phyloP scores from a whole-genome alignment of 2,113 vertebrate species.

The Microtus ochrogaster region DNA sequence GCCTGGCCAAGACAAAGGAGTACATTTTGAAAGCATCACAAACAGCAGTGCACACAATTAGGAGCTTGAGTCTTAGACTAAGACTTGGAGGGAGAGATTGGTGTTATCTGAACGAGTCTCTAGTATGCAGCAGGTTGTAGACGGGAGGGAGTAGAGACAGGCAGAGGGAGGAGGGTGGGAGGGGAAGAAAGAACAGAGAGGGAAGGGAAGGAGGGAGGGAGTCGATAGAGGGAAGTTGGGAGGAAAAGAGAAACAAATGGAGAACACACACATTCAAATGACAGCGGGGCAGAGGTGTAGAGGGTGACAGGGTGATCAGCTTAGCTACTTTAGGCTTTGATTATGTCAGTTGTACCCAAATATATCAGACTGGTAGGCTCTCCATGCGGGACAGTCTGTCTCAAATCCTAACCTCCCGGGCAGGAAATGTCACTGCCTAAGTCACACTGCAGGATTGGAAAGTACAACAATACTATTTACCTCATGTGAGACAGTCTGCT shows the following conservation, averaged over 20 bases:
- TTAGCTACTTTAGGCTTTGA: background rate
- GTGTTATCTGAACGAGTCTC: background rate
- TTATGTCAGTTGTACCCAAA: background rate
- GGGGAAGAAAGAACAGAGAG: too few species aligned
- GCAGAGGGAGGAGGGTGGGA: background rate
- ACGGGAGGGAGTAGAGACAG: background rate
- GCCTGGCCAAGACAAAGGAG: background rate
- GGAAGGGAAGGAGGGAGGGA: too few species aligned
- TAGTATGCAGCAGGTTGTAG: background rate
- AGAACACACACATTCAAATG: background rate
- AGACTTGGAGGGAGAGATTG: background rate
- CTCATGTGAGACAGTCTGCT: background rate
- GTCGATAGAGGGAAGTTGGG: background rate
- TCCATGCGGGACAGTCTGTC: background rate
- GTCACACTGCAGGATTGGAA: background rate
- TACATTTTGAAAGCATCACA: background rate
- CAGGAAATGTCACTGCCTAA: too few species aligned
- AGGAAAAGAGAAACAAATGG: background rate
- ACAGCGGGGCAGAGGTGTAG: too few species aligned
- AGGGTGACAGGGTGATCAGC: background rate
- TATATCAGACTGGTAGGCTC: background rate
- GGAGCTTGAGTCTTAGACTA: background rate
- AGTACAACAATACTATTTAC: background rate
- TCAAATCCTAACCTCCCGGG: background rate
- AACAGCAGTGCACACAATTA: background rate